Percentiles rank a stretch among this genome's conserved stretches.
Evolutionary conservation across 2,113 vertebrate genomes (phyloP).

Genomic region (Chloroceryle aenea): DNA sequence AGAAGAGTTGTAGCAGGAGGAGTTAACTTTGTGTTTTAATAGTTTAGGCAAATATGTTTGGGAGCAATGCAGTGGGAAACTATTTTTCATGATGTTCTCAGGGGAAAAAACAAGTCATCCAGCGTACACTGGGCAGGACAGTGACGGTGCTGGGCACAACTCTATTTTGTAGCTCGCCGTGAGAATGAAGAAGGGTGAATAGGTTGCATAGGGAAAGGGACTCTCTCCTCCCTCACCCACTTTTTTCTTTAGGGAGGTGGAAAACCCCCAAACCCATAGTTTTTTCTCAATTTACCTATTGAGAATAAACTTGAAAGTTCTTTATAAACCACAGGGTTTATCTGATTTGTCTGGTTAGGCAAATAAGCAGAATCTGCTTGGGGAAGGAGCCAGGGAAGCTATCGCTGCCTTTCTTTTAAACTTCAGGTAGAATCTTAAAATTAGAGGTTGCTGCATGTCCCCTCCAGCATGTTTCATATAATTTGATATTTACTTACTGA

Average conservation of each 20-base stretch:
- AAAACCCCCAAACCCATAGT: accelerated
- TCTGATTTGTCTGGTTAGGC: background rate
- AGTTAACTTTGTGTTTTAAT: background rate
- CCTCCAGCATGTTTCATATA: background rate
- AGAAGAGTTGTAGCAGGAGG: background rate
- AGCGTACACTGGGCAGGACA: background rate
- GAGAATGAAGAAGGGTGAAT: background rate
- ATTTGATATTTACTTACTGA: background rate
- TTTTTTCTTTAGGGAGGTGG: background rate
- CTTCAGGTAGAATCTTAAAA: background rate
- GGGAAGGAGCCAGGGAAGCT: background rate
- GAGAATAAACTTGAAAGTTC: background rate
- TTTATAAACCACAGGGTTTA: background rate
- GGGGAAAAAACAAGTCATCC: background rate
- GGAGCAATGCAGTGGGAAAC: background rate
- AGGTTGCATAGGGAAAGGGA: background rate
- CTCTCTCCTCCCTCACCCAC: background rate
- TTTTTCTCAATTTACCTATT: background rate
- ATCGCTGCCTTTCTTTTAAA: background rate
- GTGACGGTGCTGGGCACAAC: background rate
- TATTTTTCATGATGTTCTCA: background rate
- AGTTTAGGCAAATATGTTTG: background rate
- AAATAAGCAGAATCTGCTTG: background rate
- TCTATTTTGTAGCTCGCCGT: background rate
- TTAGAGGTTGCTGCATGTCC: background rate